Base-by-base conservation (phyloP, 2,113 vertebrate genomes). In the Lagenorhynchus albirostris region DNA sequence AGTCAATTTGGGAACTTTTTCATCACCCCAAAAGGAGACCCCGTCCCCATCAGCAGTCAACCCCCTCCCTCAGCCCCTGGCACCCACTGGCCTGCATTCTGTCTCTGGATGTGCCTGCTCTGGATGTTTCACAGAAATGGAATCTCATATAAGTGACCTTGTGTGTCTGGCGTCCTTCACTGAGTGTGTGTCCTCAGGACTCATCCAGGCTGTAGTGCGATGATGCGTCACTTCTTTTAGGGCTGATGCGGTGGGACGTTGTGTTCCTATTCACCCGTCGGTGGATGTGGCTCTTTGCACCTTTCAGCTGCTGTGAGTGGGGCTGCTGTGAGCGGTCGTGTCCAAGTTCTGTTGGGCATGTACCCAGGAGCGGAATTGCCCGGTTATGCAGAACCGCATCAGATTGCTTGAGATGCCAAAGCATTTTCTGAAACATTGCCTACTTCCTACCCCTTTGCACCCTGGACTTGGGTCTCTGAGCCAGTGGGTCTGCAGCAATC, bases 321-420 rank as follows among this genome's bases (percentile, higher is more conserved):
- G 1, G 41, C 58, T 15, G 33, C 36, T 0, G 0, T 15, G 70
- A 70, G 31, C 0, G 0, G 50, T 1, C 1, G 0, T 9, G 8
- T 9, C 7, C 2, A 5, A 26, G 38, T 33, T 60, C 25, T 47
- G 5, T 8, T 11, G 50, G 73, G 50, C 1, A 1, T 1, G 1
- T 5, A 0, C 4, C 20, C 1, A 0, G 41, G 83, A 87, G 13
- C 9, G 0, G 91, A 82, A 67, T 74, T 17, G 53, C 26, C 26
- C 8, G 14, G 5, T 50, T 33, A 6, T 0, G 2, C 74, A 84
- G 18, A 74, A 5, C 21, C 1, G n/a, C 11, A 21, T 21, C 10
- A 13, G 4, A 6, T 74, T 33, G 1, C 41, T 7, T 9, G 31
- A 29, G 71, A 13, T 53, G n/a, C 31, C 14, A 14, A 3, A 1